These are phyloP conservation scores for Idaea dimidiata DNA, from an alignment of 2,888 invertebrate species.

Conservation along the genomic window DNA sequence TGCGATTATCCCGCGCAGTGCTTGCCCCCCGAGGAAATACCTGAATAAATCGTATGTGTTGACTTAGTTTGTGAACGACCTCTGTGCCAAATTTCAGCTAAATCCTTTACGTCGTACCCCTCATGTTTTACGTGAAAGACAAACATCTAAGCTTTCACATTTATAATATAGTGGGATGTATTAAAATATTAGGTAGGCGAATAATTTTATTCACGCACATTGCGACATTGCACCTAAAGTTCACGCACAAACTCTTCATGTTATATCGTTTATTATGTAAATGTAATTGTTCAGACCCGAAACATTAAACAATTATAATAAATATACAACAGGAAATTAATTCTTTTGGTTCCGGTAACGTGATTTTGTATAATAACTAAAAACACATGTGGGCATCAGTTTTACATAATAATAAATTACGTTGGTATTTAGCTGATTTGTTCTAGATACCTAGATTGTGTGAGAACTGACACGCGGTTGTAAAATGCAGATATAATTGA, in stretches of 20 bases:
- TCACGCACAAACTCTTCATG: neutral
- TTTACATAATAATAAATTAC: constrained; percentile 1
- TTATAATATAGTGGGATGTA: neutral
- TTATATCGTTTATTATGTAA: constrained; percentile 23
- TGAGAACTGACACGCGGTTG: neutral
- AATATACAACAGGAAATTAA: constrained; percentile 1
- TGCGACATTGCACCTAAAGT: neutral
- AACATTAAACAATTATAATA: constrained; percentile 18
- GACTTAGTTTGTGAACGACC: neutral
- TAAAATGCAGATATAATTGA: neutral
- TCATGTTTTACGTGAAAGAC: neutral
- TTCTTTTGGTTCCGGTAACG: constrained; percentile 1
- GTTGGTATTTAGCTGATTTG: neutral
- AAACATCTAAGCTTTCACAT: neutral
- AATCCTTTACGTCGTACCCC: neutral
- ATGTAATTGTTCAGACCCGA: constrained; percentile 23
- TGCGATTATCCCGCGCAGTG: too few relatives aligned
- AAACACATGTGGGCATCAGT: neutral
- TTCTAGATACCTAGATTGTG: neutral
- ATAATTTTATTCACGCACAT: neutral
- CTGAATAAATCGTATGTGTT: too few relatives aligned
- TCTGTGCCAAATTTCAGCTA: neutral
- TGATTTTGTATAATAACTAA: neutral
- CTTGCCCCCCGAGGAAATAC: too few relatives aligned
- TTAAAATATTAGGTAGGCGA: neutral